Base-by-base conservation (phyloP, 2,113 vertebrate genomes). In the Salvator merianae region DNA sequence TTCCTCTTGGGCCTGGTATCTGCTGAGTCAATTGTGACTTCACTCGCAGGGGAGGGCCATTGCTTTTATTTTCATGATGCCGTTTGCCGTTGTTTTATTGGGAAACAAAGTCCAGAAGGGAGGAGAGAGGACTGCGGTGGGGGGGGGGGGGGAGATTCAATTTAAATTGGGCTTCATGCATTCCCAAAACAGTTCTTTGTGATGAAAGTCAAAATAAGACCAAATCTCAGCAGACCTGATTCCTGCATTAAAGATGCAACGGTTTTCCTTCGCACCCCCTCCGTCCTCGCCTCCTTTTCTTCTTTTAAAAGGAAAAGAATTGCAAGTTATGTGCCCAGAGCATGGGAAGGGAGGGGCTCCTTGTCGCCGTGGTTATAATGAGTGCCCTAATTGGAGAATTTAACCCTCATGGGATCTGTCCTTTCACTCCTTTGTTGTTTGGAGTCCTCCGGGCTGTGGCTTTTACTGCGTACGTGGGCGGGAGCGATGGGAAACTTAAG, bases 131-230 rank as follows among this genome's bases (percentile, higher is more conserved):
- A 82, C 78, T 5, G 70, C 28, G 87, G 89, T 83, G 89, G 89
- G 77, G 87, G 55, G 14, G 55, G 55, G 84, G 90, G 90, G 77
- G 88, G 88, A 82, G 86, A 89, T 92, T 77, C 86, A 79, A 77
- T 91, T 92, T 92, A 93, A 92, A 94, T 88, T 90, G 90, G 91
- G 90, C 90, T 92, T 93, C 93, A 91, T 93, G 93, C 93, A 89
- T 91, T 93, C 87, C 93, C 91, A 92, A 90, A 90, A 83, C 82
- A 86, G 92, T 90, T 92, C 91, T 94, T 94, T 90, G 87, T 94
- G 94, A 94, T 94, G 91, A 94, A 94, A 94, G 94, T 94, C 93
- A 93, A 94, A 93, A 93, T 92, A 93, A 93, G 93, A 91, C 92
- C 88, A 89, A 93, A 94, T 94, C 93, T 93, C 93, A 86, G 88